Conservation (phyloP, 2,888 invertebrate genomes). For the Lasioglossum morio region DNA sequence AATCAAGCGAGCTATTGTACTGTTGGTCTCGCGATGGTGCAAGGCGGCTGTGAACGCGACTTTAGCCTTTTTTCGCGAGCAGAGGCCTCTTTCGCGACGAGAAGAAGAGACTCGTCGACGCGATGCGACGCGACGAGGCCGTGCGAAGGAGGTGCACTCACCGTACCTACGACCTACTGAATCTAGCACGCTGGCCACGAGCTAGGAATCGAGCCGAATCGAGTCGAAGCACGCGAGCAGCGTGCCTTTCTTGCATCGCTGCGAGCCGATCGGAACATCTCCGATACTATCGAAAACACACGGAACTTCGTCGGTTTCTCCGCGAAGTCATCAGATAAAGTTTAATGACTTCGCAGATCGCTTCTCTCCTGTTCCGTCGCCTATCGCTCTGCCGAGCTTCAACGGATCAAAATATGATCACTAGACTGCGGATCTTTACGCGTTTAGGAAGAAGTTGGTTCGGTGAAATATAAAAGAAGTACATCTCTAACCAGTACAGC, state of each 20-base stretch:
- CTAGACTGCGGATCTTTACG: no score
- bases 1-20: neutral
- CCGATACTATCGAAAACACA: neutral
- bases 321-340: neutral
- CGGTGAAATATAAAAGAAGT: no score
- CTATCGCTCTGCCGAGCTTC: neutral
- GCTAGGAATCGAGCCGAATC: slow-evolving; percentile 15
- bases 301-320: neutral
- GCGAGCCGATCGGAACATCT: neutral
- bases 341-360: neutral
- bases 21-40: no score
- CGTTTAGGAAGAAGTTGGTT: no score
- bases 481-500: no score
- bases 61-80: slow-evolving; percentile 37
- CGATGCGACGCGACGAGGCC: slow-evolving; percentile 65
- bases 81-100: slow-evolving; percentile 42
- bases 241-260: neutral
- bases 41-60: slow-evolving; percentile 29
- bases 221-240: slow-evolving; percentile 2
- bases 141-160: slow-evolving; percentile 73
- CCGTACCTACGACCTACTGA: slow-evolving; percentile 71
- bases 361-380: neutral
- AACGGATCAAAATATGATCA: neutral
- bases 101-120: slow-evolving; percentile 57
- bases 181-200: slow-evolving; percentile 58